phyloP scores from a whole-genome alignment of 1,140 invertebrate species.

The Portunus trituberculatus region DNA sequence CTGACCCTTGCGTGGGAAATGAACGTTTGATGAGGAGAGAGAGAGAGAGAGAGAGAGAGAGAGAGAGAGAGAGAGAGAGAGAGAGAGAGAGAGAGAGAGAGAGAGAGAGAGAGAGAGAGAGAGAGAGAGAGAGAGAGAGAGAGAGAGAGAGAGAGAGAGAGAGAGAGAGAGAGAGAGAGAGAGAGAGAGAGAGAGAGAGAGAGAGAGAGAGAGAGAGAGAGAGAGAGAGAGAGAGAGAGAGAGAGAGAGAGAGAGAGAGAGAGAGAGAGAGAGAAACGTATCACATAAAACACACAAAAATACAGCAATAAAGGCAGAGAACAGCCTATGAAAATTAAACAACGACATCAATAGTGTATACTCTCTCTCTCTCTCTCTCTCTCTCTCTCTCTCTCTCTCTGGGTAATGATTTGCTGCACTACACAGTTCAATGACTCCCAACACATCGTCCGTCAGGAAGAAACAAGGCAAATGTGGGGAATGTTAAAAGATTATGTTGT shows the following conservation, averaged over 20 bases:
- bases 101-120: too few species aligned
- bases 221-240: conserved; percentile 33
- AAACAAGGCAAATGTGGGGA: too few species aligned
- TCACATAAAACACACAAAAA: neutral
- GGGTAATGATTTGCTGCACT: neutral
- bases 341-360: neutral
- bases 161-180: neutral
- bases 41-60: too few species aligned
- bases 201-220: neutral
- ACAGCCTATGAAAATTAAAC: too few species aligned
- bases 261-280: neutral
- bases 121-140: neutral
- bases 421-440: neutral
- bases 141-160: neutral
- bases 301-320: too few species aligned
- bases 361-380: conserved; percentile 28
- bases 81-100: too few species aligned
- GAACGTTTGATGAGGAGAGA: too few species aligned
- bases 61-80: neutral
- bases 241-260: conserved; percentile 26
- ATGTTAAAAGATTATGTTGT: too few species aligned
- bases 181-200: neutral
- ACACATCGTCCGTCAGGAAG: too few species aligned
- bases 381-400: too few species aligned
- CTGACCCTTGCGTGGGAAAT: too few species aligned